Evolutionary conservation across 2,888 invertebrate genomes (phyloP), one percentile per base, ranked within the genome.

Genomic region (Pseudolycoriella hygida): DNA sequence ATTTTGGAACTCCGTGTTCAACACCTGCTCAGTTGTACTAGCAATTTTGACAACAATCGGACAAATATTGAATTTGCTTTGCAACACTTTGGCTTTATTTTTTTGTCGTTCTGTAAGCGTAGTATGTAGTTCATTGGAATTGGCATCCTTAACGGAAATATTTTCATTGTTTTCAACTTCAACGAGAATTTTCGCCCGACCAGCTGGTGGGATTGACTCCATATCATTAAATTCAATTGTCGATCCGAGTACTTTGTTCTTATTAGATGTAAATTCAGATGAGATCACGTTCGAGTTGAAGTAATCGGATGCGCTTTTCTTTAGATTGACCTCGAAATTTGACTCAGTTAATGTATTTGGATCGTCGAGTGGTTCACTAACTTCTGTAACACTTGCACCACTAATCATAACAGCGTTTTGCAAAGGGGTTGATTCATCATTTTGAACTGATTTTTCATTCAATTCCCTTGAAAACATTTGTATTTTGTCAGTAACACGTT

Each of bases 1-100:
- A 6, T 25, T 25, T 8, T 25, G 25, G 25, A 25, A 25, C 8
- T 25, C 25, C 8, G 5, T 25, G 25, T 25, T 25, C 25, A 8
- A 25, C 25, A 25, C 25, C 25, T 25, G 5, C 25, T 25, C 8
- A 4, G 5, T 8, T 25, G 4, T 8, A 4, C 5, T 25, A 25
- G 4, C 25, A 25, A 25, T 25, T 25, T 25, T 25, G 8, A 25
- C 25, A 8, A 25, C 25, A 25, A 25, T 25, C 34, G 34, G 34
- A 34, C 15, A 12, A 4, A 34, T 34, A 34, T 34, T 4, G n/a
- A 14, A 77, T 56, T 79, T 78, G 0, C 74, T 70, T 3, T 71
- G 68, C 46, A 79, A 57, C 2, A 79, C 67, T 58, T 70, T 76
- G 17, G 73, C 55, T 57, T 72, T 76, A 53, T 79, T 80, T 43